These are phyloP conservation scores for Drosophila peninsularis DNA, from an alignment of 2,888 invertebrate genomes.

Conservation along the genomic window DNA sequence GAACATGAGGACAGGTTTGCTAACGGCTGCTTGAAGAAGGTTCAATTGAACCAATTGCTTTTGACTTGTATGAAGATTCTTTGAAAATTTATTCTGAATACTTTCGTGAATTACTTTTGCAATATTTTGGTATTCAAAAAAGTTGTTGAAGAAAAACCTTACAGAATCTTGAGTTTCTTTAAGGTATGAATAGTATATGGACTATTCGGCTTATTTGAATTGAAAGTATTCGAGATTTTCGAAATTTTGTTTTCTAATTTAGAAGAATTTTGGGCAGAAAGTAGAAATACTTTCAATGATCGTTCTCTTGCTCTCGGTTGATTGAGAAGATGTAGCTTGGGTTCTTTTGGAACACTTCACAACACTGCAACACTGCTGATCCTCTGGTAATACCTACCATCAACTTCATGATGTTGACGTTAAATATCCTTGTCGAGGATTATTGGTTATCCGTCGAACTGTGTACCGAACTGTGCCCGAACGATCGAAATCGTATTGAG, in stretches of 20 bases:
- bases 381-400: conserved; percentile 79
- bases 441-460: conserved; percentile 50
- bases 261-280: neutral
- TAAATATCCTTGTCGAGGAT: conserved; percentile 51
- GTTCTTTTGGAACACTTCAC: conserved; percentile 25
- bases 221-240: no score
- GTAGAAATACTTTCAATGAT: neutral
- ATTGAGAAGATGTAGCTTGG: neutral
- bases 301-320: neutral
- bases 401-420: conserved; percentile 81
- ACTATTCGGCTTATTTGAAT: no score
- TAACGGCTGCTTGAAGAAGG: neutral
- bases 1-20: neutral
- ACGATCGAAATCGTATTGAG: conserved; percentile 27
- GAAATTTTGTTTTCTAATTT: neutral
- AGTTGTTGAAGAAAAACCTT: neutral
- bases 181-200: no score
- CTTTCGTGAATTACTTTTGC: neutral
- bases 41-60: neutral
- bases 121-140: neutral
- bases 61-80: no score
- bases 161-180: neutral
- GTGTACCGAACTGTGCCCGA: conserved; percentile 47
- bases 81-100: no score
- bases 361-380: conserved; percentile 34